These are phyloP conservation scores for Lagopus muta DNA, from an alignment of 2,113 vertebrate genomes.

Conservation along the genomic window DNA sequence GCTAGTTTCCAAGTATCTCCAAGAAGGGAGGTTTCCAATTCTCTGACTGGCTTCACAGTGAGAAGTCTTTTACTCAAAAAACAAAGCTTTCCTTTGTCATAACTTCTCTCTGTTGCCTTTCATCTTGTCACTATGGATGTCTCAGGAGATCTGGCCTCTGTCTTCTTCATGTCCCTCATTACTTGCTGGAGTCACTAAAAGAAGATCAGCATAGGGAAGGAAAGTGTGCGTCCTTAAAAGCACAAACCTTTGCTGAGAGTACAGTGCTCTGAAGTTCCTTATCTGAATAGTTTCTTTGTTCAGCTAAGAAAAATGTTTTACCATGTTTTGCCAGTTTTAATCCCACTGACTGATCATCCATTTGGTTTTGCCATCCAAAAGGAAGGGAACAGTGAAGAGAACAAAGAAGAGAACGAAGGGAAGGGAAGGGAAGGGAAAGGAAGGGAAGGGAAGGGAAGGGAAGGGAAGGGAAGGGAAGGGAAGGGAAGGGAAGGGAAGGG, in stretches of 20 bases:
- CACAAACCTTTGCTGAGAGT: not conserved
- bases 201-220: not conserved
- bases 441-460: not conserved
- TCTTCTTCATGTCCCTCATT: not conserved
- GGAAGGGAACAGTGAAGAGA: too few relatives aligned
- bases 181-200: not conserved
- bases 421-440: not conserved
- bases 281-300: not conserved
- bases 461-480: too few relatives aligned
- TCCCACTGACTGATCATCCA: not conserved
- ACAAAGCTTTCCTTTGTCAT: not conserved
- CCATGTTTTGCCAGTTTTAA: not conserved
- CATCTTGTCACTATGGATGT: not conserved
- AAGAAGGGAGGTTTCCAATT: not conserved
- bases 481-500: not conserved
- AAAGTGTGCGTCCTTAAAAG: fast-evolving
- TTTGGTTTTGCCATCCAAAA: not conserved
- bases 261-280: not conserved
- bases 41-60: not conserved
- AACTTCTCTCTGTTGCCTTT: fast-evolving
- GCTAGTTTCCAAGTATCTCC: not conserved
- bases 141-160: not conserved
- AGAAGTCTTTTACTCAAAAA: not conserved
- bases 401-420: too few relatives aligned
- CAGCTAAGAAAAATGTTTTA: not conserved